A percentile compares a stretch with the other conserved stretches of the same genome.
Evolutionary conservation across 2,888 invertebrate genomes (phyloP).

Genomic region (Eupithecia inturbata): DNA sequence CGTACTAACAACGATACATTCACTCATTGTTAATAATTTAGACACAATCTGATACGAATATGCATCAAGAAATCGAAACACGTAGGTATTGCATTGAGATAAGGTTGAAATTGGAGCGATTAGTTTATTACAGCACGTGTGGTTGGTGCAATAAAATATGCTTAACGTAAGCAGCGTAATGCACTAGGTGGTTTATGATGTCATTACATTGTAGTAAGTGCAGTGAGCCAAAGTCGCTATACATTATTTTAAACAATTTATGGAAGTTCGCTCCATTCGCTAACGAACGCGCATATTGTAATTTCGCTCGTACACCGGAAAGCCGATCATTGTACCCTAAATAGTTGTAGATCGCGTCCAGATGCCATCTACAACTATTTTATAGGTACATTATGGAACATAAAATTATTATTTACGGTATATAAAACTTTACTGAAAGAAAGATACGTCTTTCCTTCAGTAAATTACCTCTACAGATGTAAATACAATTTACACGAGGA

Average conservation of each 20-base stretch:
- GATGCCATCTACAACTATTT: too few relatives aligned
- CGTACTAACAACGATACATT: not conserved
- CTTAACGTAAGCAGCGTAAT: slow-evolving; percentile 31
- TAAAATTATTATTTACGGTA: too few relatives aligned
- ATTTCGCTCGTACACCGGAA: too few relatives aligned
- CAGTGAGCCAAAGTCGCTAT: not conserved
- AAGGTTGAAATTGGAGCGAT: slow-evolving; percentile 21
- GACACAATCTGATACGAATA: slow-evolving; percentile 23
- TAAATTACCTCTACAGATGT: not conserved
- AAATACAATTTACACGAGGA: not conserved
- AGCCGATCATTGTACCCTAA: too few relatives aligned
- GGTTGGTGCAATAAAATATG: slow-evolving; percentile 37
- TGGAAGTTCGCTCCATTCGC: too few relatives aligned
- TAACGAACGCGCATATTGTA: too few relatives aligned
- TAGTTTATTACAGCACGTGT: slow-evolving; percentile 21
- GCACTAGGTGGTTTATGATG: slow-evolving; percentile 38
- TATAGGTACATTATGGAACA: too few relatives aligned
- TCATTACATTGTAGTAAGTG: slow-evolving; percentile 33
- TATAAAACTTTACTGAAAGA: too few relatives aligned
- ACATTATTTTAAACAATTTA: not conserved
- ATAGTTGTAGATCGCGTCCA: too few relatives aligned
- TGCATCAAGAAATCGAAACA: slow-evolving; percentile 5
- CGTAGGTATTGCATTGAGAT: slow-evolving; percentile 15
- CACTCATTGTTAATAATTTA: slow-evolving; percentile 19
- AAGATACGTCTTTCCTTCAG: too few relatives aligned